phyloP scores from a whole-genome alignment of 2,797 vertebrate species.

The Darevskia nairensis region DNA sequence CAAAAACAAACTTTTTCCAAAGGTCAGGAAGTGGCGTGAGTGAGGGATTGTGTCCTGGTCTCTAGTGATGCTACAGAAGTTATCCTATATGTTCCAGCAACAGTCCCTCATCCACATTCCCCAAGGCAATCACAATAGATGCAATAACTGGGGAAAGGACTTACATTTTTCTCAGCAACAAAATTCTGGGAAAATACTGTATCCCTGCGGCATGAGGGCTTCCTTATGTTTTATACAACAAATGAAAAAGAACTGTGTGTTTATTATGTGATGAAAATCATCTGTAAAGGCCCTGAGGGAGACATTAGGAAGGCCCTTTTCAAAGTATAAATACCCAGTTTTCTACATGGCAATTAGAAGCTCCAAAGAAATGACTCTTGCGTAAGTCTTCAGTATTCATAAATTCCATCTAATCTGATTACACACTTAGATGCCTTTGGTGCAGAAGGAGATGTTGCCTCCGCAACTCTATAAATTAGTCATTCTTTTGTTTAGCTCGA shows the following conservation, averaged over 20 bases:
- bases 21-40: neutral
- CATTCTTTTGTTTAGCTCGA: constrained; percentile 13
- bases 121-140: neutral
- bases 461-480: constrained; percentile 17
- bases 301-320: neutral
- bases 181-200: neutral
- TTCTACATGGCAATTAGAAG: neutral
- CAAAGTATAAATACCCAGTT: neutral
- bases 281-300: neutral
- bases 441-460: neutral
- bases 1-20: no score
- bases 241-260: neutral
- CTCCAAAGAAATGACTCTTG: constrained; percentile 3
- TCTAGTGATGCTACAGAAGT: neutral
- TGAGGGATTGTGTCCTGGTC: neutral
- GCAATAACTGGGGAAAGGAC: neutral
- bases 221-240: neutral
- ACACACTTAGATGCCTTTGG: constrained; percentile 4
- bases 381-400: neutral
- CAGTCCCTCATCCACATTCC: no score
- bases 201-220: neutral
- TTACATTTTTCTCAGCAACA: neutral
- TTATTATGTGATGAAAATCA: neutral
- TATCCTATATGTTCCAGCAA: neutral
- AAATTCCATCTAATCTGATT: constrained; percentile 36